Evolutionary conservation across 1,140 invertebrate species (phyloP).

Genomic region (Coelopa frigida): DNA sequence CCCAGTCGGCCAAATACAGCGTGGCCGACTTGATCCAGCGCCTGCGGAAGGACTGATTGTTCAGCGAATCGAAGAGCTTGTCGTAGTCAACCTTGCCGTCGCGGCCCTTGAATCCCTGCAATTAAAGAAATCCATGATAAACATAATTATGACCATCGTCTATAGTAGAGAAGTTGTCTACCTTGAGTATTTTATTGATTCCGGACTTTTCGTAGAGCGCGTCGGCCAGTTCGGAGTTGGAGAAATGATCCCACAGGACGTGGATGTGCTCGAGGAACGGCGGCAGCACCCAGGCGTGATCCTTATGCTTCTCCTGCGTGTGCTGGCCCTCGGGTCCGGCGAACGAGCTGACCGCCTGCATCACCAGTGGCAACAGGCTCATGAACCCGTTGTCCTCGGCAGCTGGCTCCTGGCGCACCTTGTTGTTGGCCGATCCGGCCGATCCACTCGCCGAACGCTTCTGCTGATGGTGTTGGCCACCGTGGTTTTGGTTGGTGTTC

Average conservation of each 20-base stretch:
- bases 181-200: conserved; percentile 55
- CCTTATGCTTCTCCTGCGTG: conserved; percentile 55
- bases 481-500: conserved; percentile 39
- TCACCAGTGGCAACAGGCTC: conserved; percentile 56
- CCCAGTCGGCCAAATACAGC: conserved; percentile 65
- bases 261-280: conserved; percentile 66
- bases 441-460: conserved; percentile 17
- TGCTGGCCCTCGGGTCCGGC: conserved; percentile 48
- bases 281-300: conserved; percentile 63
- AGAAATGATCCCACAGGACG: conserved; percentile 70
- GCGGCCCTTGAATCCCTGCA: conserved; percentile 52
- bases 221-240: conserved; percentile 66
- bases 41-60: conserved; percentile 66
- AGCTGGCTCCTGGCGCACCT: conserved; percentile 15
- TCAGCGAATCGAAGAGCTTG: conserved; percentile 64
- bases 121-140: not conserved
- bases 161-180: conserved; percentile 19
- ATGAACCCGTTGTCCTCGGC: conserved; percentile 50
- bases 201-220: conserved; percentile 65
- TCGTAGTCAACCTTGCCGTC: conserved; percentile 63
- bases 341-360: conserved; percentile 53
- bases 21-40: conserved; percentile 70
- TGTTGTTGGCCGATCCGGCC: not conserved
- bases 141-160: not conserved
- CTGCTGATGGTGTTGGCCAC: conserved; percentile 25